Percentiles rank a stretch among this genome's conserved stretches.
These are phyloP conservation scores for Glyphotaelius pellucidus DNA, from an alignment of 2,888 invertebrate genomes.

Conservation along the genomic window DNA sequence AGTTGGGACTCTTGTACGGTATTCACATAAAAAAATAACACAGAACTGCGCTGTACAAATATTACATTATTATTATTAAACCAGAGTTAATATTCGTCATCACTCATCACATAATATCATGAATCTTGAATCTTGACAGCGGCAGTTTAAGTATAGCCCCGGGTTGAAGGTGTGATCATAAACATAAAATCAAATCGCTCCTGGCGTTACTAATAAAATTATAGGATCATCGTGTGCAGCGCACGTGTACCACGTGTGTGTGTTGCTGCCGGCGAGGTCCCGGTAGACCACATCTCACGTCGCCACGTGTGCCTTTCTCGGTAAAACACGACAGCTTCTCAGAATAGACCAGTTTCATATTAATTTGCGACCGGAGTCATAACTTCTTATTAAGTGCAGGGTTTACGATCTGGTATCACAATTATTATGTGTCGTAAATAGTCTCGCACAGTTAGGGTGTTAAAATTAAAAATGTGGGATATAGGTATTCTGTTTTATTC, in stretches of 20 bases:
- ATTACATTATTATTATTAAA: too few relatives aligned
- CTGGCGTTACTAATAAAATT: conserved; percentile 3
- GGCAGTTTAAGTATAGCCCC: neutral
- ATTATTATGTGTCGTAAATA: too few relatives aligned
- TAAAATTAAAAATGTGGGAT: too few relatives aligned
- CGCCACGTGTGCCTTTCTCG: neutral
- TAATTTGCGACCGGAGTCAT: neutral
- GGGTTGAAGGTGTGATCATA: conserved; percentile 14
- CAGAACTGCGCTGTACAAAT: too few relatives aligned
- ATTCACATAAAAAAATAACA: too few relatives aligned
- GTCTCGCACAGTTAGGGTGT: too few relatives aligned
- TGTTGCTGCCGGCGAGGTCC: neutral
- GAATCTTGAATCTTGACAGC: neutral
- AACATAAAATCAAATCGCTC: conserved; percentile 10
- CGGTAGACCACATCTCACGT: neutral
- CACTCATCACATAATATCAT: neutral
- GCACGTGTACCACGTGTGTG: neutral
- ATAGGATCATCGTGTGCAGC: neutral
- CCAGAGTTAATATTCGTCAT: neutral
- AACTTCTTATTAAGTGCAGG: neutral
- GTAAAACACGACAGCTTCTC: neutral
- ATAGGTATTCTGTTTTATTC: too few relatives aligned
- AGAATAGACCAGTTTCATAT: neutral
- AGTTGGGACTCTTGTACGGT: too few relatives aligned
- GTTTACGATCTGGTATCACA: neutral